These are phyloP conservation scores for Diarsia mendica DNA, from an alignment of 2,888 invertebrate genomes.

Conservation along the genomic window DNA sequence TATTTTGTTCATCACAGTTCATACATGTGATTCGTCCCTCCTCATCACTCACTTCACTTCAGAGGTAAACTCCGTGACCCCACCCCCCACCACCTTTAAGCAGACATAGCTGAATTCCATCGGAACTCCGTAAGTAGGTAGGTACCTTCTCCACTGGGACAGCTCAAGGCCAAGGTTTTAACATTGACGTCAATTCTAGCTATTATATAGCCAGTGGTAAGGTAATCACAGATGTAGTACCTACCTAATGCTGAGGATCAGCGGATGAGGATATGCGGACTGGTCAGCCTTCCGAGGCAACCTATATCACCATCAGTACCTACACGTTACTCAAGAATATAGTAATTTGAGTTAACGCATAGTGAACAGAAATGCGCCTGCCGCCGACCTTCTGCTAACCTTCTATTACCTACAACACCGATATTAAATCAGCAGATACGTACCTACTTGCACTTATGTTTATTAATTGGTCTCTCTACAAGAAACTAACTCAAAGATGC, in stretches of 20 bases:
- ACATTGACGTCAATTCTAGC: not conserved
- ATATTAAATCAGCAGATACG: not conserved
- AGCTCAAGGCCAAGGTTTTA: not conserved
- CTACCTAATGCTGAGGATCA: not conserved
- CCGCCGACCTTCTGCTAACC: not conserved
- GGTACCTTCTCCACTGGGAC: not conserved
- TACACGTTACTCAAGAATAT: not conserved
- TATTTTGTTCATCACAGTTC: no score
- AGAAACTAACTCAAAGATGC: not conserved
- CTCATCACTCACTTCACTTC: not conserved
- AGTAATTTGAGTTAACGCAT: not conserved
- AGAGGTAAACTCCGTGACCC: not conserved
- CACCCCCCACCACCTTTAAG: not conserved
- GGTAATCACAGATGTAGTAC: not conserved
- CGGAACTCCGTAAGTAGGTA: not conserved
- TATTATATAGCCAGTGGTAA: not conserved
- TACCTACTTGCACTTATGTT: not conserved
- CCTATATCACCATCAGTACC: not conserved
- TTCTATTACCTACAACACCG: not conserved
- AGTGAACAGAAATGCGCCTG: not conserved
- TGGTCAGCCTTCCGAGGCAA: not conserved
- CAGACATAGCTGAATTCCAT: not conserved
- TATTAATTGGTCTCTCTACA: not conserved
- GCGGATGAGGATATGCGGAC: not conserved
- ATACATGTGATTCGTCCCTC: no score